Percentiles rank a stretch among this genome's conserved stretches.
Conservation (phyloP, 2,797 vertebrate species). For the Sebastes dallii region DNA sequence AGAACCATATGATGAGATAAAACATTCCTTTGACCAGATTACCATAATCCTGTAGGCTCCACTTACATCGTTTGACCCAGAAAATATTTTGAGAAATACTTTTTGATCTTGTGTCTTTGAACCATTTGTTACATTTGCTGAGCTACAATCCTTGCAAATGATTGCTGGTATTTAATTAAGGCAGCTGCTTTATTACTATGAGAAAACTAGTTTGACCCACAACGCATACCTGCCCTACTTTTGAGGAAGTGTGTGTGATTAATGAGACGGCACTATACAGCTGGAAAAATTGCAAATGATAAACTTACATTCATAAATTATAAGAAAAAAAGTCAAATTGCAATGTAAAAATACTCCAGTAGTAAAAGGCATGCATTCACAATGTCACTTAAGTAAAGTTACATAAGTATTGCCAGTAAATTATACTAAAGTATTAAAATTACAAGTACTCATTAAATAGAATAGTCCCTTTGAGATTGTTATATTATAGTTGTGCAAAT, state of each 20-base stretch:
- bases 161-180: constrained; percentile 9
- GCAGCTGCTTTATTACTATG: not conserved
- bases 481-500: not conserved
- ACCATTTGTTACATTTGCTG: constrained; percentile 13
- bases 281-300: not conserved
- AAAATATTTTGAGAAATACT: constrained; percentile 25
- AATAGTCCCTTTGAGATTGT: not conserved
- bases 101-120: constrained; percentile 26
- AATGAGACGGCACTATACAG: not conserved
- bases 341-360: not conserved
- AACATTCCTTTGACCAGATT: constrained; percentile 55
- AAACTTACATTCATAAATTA: not conserved
- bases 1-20: constrained; percentile 33
- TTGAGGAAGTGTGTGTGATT: constrained; percentile 19
- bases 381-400: no score
- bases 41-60: constrained; percentile 42
- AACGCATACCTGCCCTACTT: not conserved
- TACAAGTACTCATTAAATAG: not conserved
- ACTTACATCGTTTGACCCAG: constrained; percentile 29
- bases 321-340: not conserved
- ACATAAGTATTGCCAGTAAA: not conserved
- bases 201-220: constrained; percentile 19
- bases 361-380: not conserved
- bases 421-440: not conserved
- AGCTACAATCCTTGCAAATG: constrained; percentile 13